Percentiles rank a stretch among this genome's conserved stretches.
phyloP scores from a whole-genome alignment of 2,113 vertebrate species.

The Nothoprocta pentlandii region DNA sequence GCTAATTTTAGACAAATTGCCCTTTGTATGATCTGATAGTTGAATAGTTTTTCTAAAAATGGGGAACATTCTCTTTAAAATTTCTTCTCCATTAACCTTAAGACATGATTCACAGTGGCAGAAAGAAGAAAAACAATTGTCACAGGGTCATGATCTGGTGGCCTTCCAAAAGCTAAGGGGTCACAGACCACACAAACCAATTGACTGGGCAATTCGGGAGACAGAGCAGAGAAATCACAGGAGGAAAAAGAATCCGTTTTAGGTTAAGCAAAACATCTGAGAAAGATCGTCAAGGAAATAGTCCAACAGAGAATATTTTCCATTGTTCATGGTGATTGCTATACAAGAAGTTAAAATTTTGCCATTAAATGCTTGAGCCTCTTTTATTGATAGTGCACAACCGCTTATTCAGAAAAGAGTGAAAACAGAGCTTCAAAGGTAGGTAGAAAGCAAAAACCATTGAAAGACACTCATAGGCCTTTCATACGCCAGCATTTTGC shows the following conservation, averaged over 20 bases:
- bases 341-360: not conserved
- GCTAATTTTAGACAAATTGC: not conserved
- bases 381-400: not conserved
- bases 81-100: not conserved
- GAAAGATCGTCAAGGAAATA: not conserved
- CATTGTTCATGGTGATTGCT: not conserved
- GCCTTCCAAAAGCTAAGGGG: slow-evolving; percentile 64
- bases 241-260: not conserved
- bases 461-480: not conserved
- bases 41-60: not conserved
- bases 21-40: not conserved
- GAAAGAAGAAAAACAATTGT: not conserved
- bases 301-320: not conserved
- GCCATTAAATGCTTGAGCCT: not conserved
- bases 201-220: slow-evolving; percentile 49
- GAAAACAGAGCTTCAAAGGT: not conserved
- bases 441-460: not conserved
- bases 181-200: slow-evolving; percentile 66
- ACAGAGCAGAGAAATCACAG: slow-evolving; percentile 60
- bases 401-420: not conserved
- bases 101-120: not conserved
- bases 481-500: not conserved
- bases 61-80: not conserved
- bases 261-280: not conserved
- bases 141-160: slow-evolving; percentile 74